Conservation (phyloP, 2,797 vertebrate genomes). For the Amblyraja radiata region DNA sequence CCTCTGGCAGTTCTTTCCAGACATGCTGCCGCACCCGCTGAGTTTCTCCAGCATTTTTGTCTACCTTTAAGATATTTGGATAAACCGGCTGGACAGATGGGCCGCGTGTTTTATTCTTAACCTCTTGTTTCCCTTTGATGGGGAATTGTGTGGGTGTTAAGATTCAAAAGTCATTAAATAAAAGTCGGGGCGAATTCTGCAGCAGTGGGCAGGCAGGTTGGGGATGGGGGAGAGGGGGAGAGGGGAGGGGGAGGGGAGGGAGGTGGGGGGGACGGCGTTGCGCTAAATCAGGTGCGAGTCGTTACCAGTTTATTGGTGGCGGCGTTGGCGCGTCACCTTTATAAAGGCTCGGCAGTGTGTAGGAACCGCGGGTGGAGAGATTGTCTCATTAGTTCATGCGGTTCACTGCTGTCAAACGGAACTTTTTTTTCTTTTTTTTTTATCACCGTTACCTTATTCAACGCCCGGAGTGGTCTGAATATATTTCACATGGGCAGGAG, state of each 20-base stretch:
- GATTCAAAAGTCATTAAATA: background rate
- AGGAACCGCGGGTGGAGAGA: background rate
- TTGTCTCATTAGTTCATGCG: background rate
- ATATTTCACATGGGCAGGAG: background rate
- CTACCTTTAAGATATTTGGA: too few relatives aligned
- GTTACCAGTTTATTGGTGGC: background rate
- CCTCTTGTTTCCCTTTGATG: background rate
- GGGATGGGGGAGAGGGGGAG: too few relatives aligned
- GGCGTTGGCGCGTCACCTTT: background rate
- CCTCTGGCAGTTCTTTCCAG: too few relatives aligned
- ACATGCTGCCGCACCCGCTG: too few relatives aligned
- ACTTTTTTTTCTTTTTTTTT: background rate
- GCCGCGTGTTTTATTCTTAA: background rate
- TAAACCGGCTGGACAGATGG: background rate
- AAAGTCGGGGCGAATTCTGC: background rate
- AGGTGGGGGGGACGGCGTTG: background rate
- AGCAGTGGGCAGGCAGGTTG: background rate
- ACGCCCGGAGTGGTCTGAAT: too few relatives aligned
- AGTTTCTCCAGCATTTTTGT: too few relatives aligned
- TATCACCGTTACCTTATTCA: background rate
- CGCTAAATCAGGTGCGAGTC: conserved; percentile 10
- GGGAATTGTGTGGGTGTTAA: background rate
- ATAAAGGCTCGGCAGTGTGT: background rate
- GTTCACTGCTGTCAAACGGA: background rate
- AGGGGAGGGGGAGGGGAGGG: too few relatives aligned